Evolutionary conservation across 2,797 vertebrate species (phyloP).

Genomic region (Australoheros facetus): DNA sequence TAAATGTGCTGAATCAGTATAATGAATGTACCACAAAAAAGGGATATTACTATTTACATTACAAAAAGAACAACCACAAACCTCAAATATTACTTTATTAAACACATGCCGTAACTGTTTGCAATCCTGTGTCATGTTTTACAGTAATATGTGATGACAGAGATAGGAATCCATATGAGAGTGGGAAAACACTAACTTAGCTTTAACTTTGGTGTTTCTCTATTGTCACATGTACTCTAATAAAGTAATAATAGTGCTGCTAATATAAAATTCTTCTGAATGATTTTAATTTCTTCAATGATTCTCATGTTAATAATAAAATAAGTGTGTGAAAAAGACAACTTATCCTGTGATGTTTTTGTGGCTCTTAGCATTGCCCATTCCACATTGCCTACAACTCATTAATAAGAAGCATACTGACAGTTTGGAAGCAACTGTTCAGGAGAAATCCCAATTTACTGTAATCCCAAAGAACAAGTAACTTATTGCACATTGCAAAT

Average conservation of each 20-base stretch:
- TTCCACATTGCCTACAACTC: not conserved
- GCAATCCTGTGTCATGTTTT: not conserved
- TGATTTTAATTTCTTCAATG: not conserved
- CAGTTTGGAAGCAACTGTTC: not conserved
- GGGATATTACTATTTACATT: not conserved
- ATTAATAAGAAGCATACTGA: not conserved
- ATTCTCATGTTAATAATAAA: not conserved
- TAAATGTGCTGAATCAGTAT: not conserved
- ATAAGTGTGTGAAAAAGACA: not conserved
- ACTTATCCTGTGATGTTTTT: not conserved
- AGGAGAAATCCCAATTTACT: not conserved
- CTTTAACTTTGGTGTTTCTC: not conserved
- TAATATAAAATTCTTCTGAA: not conserved
- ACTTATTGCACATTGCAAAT: not conserved
- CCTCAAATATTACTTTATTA: not conserved
- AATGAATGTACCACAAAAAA: not conserved
- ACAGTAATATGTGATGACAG: not conserved
- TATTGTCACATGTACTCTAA: not conserved
- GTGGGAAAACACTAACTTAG: not conserved
- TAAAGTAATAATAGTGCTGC: not conserved
- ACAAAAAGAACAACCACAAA: not conserved
- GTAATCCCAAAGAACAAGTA: no score
- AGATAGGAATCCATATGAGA: not conserved
- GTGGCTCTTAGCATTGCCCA: not conserved
- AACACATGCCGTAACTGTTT: not conserved